Evolutionary conservation across 2,797 vertebrate genomes (phyloP).

Genomic region (Sebastes itinus): DNA sequence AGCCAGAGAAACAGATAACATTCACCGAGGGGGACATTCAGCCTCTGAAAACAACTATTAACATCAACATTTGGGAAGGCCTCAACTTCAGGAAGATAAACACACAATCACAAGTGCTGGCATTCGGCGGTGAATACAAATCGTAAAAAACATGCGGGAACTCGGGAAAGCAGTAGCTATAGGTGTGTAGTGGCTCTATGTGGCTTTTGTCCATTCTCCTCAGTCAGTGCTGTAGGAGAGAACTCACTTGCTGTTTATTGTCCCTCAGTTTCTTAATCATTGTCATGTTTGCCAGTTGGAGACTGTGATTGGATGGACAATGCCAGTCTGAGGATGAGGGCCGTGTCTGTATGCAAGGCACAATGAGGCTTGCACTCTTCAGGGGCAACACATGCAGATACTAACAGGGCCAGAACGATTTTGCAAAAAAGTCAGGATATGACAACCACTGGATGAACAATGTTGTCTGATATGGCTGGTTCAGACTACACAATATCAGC

Average conservation of each 20-base stretch:
- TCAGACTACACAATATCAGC: too few species aligned
- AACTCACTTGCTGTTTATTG: slow-evolving; percentile 15
- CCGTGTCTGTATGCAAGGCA: neutral
- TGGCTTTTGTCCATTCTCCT: slow-evolving; percentile 32
- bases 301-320: neutral
- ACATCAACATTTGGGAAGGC: slow-evolving; percentile 73
- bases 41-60: slow-evolving; percentile 77
- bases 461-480: too few species aligned
- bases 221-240: neutral
- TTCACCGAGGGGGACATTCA: slow-evolving; percentile 75
- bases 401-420: neutral
- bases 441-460: neutral
- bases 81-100: slow-evolving; percentile 66
- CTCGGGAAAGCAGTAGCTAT: neutral
- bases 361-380: neutral
- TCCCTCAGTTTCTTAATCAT: slow-evolving; percentile 19
- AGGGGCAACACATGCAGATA: neutral
- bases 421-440: neutral
- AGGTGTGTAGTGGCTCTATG: slow-evolving; percentile 4
- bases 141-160: slow-evolving; percentile 37
- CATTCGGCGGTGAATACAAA: slow-evolving; percentile 48
- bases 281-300: neutral
- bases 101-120: slow-evolving; percentile 49
- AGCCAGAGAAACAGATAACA: slow-evolving; percentile 77
- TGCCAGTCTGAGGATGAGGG: neutral